phyloP scores from a whole-genome alignment of 1,140 invertebrate genomes.

The Leptestheria dahalacensis region DNA sequence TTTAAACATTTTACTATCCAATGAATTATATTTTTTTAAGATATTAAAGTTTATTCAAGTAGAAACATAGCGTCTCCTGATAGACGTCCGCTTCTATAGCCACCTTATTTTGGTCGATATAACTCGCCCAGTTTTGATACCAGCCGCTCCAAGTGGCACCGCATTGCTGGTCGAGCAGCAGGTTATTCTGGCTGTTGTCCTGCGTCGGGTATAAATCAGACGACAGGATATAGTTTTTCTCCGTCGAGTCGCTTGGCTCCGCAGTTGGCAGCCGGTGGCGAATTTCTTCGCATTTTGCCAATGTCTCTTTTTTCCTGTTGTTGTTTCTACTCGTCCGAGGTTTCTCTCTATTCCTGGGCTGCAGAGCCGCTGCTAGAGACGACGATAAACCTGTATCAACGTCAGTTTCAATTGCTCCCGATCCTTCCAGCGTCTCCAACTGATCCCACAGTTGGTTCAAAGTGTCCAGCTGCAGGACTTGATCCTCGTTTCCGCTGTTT shows the following conservation, averaged over 20 bases:
- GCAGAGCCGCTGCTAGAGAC: not conserved
- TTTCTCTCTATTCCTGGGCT: not conserved
- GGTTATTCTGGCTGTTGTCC: not conserved
- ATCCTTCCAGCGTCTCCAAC: not conserved
- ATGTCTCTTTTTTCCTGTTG: not conserved
- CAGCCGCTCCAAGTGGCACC: not conserved
- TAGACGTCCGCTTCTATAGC: not conserved
- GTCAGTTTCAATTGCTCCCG: not conserved
- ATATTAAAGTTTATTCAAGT: not conserved
- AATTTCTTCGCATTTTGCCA: not conserved
- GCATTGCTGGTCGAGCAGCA: not conserved
- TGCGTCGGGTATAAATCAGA: not conserved
- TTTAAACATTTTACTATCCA: not conserved
- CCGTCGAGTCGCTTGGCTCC: not conserved
- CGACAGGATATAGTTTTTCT: no score
- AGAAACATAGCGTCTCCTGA: not conserved
- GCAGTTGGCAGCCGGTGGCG: not conserved
- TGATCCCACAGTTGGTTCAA: not conserved
- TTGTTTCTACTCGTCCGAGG: not conserved
- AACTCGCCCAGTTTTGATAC: not conserved
- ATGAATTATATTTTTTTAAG: not conserved
- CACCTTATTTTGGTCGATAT: constrained; percentile 6
- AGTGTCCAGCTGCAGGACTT: not conserved
- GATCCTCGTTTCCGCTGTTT: not conserved
- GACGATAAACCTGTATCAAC: not conserved